A percentile compares a stretch with the other conserved stretches of the same genome.
These are phyloP conservation scores for Mongoloraphidia duomilia DNA, from an alignment of 2,888 invertebrate genomes.

Conservation along the genomic window DNA sequence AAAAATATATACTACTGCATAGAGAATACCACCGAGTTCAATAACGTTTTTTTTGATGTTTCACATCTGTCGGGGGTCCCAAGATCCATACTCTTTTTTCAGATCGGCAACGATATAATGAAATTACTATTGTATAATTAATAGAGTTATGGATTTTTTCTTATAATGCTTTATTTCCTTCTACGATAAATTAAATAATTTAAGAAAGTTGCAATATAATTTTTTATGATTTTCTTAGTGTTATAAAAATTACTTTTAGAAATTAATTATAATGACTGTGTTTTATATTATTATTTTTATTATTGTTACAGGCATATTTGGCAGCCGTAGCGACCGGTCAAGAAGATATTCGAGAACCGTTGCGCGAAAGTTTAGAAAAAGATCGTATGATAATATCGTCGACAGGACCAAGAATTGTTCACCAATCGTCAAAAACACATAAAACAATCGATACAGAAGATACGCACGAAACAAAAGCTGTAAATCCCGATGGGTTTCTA, in stretches of 20 bases:
- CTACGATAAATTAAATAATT: background rate
- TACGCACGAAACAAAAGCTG: slow-evolving; percentile 58
- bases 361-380: slow-evolving; percentile 41
- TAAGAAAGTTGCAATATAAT: background rate
- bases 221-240: too few relatives aligned
- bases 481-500: slow-evolving; percentile 69
- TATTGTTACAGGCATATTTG: slow-evolving; percentile 53
- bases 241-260: background rate
- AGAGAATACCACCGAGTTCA: too few relatives aligned
- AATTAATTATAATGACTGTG: background rate
- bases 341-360: slow-evolving; percentile 56
- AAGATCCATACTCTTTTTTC: too few relatives aligned
- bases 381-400: slow-evolving; percentile 45
- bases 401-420: slow-evolving; percentile 55
- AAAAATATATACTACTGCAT: too few relatives aligned
- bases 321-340: slow-evolving; percentile 49
- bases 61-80: too few relatives aligned
- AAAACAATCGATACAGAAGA: slow-evolving; percentile 81
- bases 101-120: too few relatives aligned
- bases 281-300: slow-evolving; percentile 6
- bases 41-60: too few relatives aligned
- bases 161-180: background rate
- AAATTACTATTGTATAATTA: too few relatives aligned
- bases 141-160: background rate
- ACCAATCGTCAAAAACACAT: slow-evolving; percentile 59